These are phyloP conservation scores for Agapostemon virescens DNA, from an alignment of 2,888 invertebrate species.

Conservation along the genomic window DNA sequence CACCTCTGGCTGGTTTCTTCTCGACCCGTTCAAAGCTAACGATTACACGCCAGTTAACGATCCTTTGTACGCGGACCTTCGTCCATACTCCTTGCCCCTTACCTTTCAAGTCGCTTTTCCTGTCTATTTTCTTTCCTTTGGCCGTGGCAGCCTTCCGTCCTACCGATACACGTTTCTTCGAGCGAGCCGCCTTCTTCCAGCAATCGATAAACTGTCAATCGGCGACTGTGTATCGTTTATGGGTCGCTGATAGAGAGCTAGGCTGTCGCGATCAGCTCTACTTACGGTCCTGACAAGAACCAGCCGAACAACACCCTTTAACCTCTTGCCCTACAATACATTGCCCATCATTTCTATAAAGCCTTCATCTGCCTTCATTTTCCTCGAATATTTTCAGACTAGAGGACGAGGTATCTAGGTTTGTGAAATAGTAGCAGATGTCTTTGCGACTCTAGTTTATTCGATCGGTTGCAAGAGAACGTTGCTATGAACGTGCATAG, in stretches of 20 bases:
- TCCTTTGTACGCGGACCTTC: constrained; percentile 60
- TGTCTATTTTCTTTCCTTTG: constrained; percentile 39
- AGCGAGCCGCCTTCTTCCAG: constrained; percentile 4
- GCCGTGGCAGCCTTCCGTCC: constrained; percentile 20
- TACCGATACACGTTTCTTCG: constrained; percentile 8
- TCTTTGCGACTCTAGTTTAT: too few relatives aligned
- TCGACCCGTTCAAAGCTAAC: constrained; percentile 72
- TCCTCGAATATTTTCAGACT: too few relatives aligned
- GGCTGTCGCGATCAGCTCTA: background rate
- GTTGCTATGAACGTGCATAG: too few relatives aligned
- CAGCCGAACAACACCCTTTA: background rate
- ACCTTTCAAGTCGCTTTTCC: constrained; percentile 40
- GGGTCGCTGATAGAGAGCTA: constrained; percentile 11
- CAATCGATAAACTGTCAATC: constrained; percentile 48
- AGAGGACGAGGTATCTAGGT: too few relatives aligned
- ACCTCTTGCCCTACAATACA: background rate
- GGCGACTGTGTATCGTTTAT: constrained; percentile 41
- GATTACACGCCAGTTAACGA: constrained; percentile 76
- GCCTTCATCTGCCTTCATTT: too few relatives aligned
- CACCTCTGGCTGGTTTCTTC: constrained; percentile 53
- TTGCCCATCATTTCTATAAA: too few relatives aligned
- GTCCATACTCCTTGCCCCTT: constrained; percentile 42
- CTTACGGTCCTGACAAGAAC: background rate
- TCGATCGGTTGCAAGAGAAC: too few relatives aligned
- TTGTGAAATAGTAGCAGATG: too few relatives aligned